Conservation (phyloP, 2,113 vertebrate species). For the Heloderma charlesbogerti region DNA sequence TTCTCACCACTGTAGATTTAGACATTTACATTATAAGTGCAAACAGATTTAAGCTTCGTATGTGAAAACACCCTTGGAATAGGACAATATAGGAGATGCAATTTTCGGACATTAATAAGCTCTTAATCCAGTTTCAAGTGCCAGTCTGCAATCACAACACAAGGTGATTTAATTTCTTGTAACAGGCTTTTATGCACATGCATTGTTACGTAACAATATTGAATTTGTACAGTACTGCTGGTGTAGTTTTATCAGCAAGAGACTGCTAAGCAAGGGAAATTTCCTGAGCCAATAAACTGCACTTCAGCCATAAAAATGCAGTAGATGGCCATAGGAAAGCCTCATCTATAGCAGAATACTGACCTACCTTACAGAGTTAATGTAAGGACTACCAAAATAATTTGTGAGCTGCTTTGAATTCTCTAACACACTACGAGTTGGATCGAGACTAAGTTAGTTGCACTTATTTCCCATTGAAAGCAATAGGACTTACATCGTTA, state of each 20-base stretch:
- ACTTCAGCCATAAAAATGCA: too few relatives aligned
- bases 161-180: background rate
- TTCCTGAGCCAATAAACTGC: background rate
- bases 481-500: too few relatives aligned
- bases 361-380: background rate
- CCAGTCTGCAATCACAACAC: background rate
- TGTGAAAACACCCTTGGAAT: background rate
- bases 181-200: background rate
- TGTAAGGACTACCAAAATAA: background rate
- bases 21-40: too few relatives aligned
- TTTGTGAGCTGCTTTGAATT: background rate
- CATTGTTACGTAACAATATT: background rate
- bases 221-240: background rate
- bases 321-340: background rate
- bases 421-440: background rate
- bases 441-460: too few relatives aligned
- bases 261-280: background rate
- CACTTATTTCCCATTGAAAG: too few relatives aligned
- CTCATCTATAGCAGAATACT: too few relatives aligned
- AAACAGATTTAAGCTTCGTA: background rate
- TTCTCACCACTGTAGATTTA: too few relatives aligned
- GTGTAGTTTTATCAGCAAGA: background rate
- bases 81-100: background rate
- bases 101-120: background rate
- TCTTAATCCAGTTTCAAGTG: background rate